Base-by-base conservation (phyloP, 2,113 vertebrate genomes). In the Mirounga angustirostris region DNA sequence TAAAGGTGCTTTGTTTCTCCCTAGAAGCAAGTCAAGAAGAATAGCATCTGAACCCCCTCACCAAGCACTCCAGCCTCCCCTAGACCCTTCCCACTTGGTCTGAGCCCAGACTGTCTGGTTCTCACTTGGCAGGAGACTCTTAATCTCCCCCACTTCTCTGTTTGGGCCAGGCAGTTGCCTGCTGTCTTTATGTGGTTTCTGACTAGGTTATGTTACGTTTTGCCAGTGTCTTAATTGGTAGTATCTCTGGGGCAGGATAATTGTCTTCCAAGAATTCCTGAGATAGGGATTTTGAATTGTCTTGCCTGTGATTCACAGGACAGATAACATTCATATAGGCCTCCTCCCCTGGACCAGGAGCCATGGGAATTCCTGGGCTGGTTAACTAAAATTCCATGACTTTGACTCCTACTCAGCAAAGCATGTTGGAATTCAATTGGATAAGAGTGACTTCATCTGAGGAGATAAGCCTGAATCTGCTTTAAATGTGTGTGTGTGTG, bases 31-130 rank as follows among this genome's bases (percentile, higher is more conserved):
- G 65, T 50, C 19, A 91, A 59, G 33, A 28, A 36, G 65, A 40
- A 46, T 24, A 93, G n/a, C 46, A 85, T 52, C 15, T 30, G 46
- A 26, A 12, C 15, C 1, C 2, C 50, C 21, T 67, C 16, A 16
- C 13, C 0, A 11, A 7, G 5, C 21, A 0, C 2, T 1, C 16
- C 13, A 89, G 1, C 7, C 61, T 9, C 8, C 9, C 1, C 3
- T 5, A 0, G 1, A 92, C 54, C 63, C 1, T 80, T 54, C 7
- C 43, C 30, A n/a, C 30, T 12, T 73, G 85, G 40, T 67, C 30
- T n/a, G 28, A 7, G 19, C n/a, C n/a, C 61, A 85, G 16, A 30
- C 43, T 26, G 4, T n/a, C 93, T 94, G 63, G 14, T 30, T 90
- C 21, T 16, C 14, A 6, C 59, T 84, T 36, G 21, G 67, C 33